Base-by-base conservation (phyloP, 2,888 invertebrate genomes). In the Heliothis peltigera region DNA sequence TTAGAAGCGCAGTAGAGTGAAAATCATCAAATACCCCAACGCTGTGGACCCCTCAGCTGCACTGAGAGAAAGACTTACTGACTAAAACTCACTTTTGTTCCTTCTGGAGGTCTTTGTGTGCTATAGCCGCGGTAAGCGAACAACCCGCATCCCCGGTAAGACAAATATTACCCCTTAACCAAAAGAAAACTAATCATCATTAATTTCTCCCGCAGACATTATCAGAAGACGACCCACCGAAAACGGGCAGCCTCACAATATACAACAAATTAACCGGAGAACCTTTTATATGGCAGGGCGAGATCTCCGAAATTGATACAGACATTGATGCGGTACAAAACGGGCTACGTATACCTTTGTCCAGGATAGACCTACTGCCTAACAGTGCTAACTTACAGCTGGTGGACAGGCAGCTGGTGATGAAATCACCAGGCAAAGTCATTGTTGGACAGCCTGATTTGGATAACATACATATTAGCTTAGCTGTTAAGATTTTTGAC, bases 241-340 rank as follows among this genome's bases (percentile, higher is more conserved):
- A 82, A 65, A 70, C 73, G 0, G 89, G 85, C 17, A 82, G 86
- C 0, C 84, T 94, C n/a, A 93, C 92, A 0, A 74, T 89, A 0
- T 93, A 89, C 84, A 93, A 94, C 79, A 90, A 87, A 64, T 76
- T 88, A 0, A 87, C 92, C 0, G 92, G 91, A 0, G 89, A 93
- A 42, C 93, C 93, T 0, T 86, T 83, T 64, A 64, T 72, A 0
- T 93, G 91, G 92, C 72, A 83, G 0, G 92, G 92, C 0, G 71
- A 79, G 0, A 81, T 94, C 3, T 75, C 75, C 1, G 66, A 82
- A 0, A 5, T 91, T 8, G 28, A 28, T 10, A 0, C 84, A 88
- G 0, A 80, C 86, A 15, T 80, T 81, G 28, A 74, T 88, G 64
- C 83, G 86, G 0, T 85, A 83, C 75, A 81, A 87, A 6, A 79